Evolutionary conservation across 2,888 invertebrate genomes (phyloP), one percentile per base, ranked within the genome.

Genomic region (Malachius bipustulatus): DNA sequence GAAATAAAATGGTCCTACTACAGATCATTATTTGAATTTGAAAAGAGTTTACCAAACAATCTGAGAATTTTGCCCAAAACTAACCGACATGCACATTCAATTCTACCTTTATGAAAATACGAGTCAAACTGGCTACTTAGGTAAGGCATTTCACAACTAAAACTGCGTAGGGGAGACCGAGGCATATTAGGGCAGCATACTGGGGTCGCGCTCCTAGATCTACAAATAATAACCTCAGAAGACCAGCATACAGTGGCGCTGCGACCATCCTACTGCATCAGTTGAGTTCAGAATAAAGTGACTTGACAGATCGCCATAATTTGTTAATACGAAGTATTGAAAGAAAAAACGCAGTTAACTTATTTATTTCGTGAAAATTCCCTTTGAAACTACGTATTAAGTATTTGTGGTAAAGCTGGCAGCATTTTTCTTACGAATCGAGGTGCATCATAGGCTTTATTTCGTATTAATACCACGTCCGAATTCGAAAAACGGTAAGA

Each of bases 381-480:
- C 6, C n/a, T n/a, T n/a, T n/a, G n/a, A n/a, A n/a, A n/a, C 6
- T 19, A 19, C n/a, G 24, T n/a, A 19, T 19, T 8, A 19, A 19
- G 24, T 19, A 19, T 19, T 19, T 19, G 24, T 19, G 24, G 24
- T 19, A 19, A 6, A 19, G n/a, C 24, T n/a, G 24, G 6, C 24
- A 19, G n/a, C 24, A 19, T 8, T 19, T n/a, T 19, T 6, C 24
- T 19, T 19, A 19, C 24, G 6, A n/a, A 19, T 19, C n/a, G n/a
- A 19, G 24, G 24, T 19, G 24, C n/a, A 19, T 19, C 24, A 19
- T n/a, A 19, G 24, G 24, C 24, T 19, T 19, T n/a, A 19, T 19
- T 19, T 19, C 24, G 24, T 19, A 8, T 8, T 19, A 19, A 19
- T 19, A 19, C 6, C n/a, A 19, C 24, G 24, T 8, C 24, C 24